Evolutionary conservation across 1,140 invertebrate species (phyloP).

Genomic region (Varroa destructor): DNA sequence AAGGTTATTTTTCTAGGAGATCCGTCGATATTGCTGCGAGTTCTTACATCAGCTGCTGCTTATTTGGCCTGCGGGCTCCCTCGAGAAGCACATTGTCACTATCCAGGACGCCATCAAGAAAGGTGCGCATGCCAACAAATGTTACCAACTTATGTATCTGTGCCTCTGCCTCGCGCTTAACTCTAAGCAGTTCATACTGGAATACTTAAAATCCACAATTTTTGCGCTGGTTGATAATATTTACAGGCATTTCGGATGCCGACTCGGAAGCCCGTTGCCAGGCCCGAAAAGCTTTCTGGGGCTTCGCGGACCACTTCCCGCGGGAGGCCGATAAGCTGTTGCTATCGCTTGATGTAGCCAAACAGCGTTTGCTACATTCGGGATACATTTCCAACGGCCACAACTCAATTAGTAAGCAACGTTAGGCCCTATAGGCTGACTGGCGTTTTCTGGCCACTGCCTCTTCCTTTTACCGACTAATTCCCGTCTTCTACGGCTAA

Average conservation of each 20-base stretch:
- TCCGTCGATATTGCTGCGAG: slow-evolving; percentile 56
- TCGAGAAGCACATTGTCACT: slow-evolving; percentile 64
- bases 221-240: slow-evolving; percentile 4
- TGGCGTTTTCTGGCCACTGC: too few relatives aligned
- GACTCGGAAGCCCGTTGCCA: slow-evolving; percentile 62
- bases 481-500: too few relatives aligned
- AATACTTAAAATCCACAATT: background rate
- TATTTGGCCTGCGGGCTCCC: slow-evolving; percentile 61
- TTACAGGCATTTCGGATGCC: slow-evolving; percentile 62
- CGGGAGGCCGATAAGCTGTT: slow-evolving; percentile 72
- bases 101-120: slow-evolving; percentile 73
- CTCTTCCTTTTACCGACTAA: too few relatives aligned
- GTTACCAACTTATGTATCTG: too few relatives aligned
- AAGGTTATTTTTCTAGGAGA: background rate
- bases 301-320: slow-evolving; percentile 76
- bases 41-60: slow-evolving; percentile 68
- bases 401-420: background rate
- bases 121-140: slow-evolving; percentile 37
- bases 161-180: too few relatives aligned
- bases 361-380: slow-evolving; percentile 64
- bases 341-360: slow-evolving; percentile 62
- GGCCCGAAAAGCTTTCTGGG: slow-evolving; percentile 56
- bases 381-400: slow-evolving; percentile 35
- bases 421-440: too few relatives aligned
- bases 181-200: too few relatives aligned